Conservation (phyloP, 2,888 invertebrate genomes). For the Amphipyra berbera region DNA sequence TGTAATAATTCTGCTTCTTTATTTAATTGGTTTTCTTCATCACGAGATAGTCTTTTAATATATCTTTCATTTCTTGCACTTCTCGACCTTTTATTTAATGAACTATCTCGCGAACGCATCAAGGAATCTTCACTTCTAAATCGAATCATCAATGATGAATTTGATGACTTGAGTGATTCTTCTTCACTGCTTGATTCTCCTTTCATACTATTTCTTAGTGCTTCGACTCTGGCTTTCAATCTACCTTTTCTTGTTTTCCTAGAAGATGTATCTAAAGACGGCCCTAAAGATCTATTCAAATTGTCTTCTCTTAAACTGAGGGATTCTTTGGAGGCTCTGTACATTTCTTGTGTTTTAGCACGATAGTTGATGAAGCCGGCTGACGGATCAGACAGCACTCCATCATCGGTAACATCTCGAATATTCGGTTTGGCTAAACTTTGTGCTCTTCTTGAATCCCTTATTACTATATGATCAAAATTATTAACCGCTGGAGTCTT, state of each 20-base stretch:
- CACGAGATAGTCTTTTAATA: slow-evolving; percentile 93
- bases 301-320: slow-evolving; percentile 79
- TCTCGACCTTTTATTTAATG: slow-evolving; percentile 91
- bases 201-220: slow-evolving; percentile 90
- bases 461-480: slow-evolving; percentile 92
- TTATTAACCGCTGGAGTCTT: slow-evolving; percentile 87
- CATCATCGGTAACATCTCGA: slow-evolving; percentile 84
- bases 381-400: slow-evolving; percentile 90
- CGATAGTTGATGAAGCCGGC: slow-evolving; percentile 85
- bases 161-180: slow-evolving; percentile 92
- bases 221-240: slow-evolving; percentile 92
- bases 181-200: slow-evolving; percentile 93
- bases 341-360: slow-evolving; percentile 77
- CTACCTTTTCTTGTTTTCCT: slow-evolving; percentile 90
- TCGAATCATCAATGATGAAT: slow-evolving; percentile 91
- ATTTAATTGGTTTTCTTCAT: slow-evolving; percentile 91
- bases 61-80: slow-evolving; percentile 95
- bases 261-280: slow-evolving; percentile 86
- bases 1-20: slow-evolving; percentile 88
- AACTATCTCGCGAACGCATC: slow-evolving; percentile 90
- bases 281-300: slow-evolving; percentile 80
- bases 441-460: slow-evolving; percentile 87
- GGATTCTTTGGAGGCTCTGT: slow-evolving; percentile 80
- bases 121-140: slow-evolving; percentile 93
- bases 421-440: slow-evolving; percentile 82